Percentiles rank a stretch among this genome's conserved stretches.
These are phyloP conservation scores for Xestia rhomboidea DNA, from an alignment of 2,888 invertebrate genomes.

Conservation along the genomic window DNA sequence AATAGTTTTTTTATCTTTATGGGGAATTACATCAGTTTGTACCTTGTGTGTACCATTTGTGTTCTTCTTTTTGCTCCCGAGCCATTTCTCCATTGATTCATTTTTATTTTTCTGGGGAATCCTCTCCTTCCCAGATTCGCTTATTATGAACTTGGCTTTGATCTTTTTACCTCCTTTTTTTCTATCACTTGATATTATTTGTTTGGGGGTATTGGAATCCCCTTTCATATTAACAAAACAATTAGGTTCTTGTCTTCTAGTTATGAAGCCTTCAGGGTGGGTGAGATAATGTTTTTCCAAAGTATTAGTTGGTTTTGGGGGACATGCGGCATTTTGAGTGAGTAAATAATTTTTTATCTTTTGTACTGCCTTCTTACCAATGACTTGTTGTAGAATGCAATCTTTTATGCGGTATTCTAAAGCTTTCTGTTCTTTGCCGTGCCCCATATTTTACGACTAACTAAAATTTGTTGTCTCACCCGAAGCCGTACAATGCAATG, in stretches of 20 bases:
- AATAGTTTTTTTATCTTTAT: conserved; percentile 10
- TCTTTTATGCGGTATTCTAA: not conserved
- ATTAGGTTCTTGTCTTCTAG: conserved; percentile 19
- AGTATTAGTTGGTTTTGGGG: conserved; percentile 2
- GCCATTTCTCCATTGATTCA: not conserved
- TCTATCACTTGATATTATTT: not conserved
- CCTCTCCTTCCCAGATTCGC: not conserved
- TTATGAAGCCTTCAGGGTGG: conserved; percentile 46
- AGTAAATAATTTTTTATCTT: conserved; percentile 6
- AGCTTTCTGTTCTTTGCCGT: not conserved
- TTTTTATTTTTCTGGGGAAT: not conserved
- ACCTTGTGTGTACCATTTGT: conserved; percentile 6
- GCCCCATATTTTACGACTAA: conserved; percentile 36
- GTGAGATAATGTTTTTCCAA: conserved; percentile 29
- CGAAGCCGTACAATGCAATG: conserved; percentile 1
- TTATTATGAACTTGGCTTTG: not conserved
- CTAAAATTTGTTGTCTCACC: conserved; percentile 49
- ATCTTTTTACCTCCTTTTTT: not conserved
- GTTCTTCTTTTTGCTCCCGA: not conserved
- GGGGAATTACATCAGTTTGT: conserved; percentile 34
- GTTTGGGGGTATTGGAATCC: conserved; percentile 20
- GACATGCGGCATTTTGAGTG: conserved; percentile 15
- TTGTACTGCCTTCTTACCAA: conserved; percentile 1
- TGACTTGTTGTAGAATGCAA: not conserved
- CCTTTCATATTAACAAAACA: conserved; percentile 34